Base-by-base conservation (phyloP, 2,888 invertebrate genomes). In the Drosophila percnosoma region DNA sequence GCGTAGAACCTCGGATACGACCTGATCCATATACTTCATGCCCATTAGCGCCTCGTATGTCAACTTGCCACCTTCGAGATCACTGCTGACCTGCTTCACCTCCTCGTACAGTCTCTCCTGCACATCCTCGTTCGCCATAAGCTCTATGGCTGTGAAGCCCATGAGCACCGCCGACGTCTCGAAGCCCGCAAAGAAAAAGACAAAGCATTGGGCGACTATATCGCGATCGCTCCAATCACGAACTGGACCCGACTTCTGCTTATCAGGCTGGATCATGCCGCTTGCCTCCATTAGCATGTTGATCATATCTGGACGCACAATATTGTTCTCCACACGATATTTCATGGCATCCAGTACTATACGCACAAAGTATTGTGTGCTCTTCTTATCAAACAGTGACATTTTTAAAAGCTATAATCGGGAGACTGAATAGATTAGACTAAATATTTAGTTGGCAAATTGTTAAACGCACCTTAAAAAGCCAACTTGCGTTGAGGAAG, bases 11-110 rank as follows among this genome's bases (percentile, higher is more conserved):
- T 95, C 95, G 85, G 94, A 94, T 0, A 95, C 87, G 0, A 93
- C 91, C 86, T 93, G 92, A 76, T 95, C 95, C 93, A 95, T 85
- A 69, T 95, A 95, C 53, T 93, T 93, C 95, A 95, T 94, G 48
- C 92, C 93, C 80, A 94, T 93, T 0, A 95, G 91, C 1, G 93
- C 93, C 40, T 94, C 94, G 74, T 95, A 95, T 53, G 94, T 94
- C 0, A 95, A 86, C 53, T 93, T 93, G 11, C 94, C 94, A 0
- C 92, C 93, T 8, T 93, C 92, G 5, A 93, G 64, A n/a, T 93
- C 92, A 0, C 78, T 81, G 7, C 93, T 90, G 4, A 93, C 92
- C 27, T 94, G 93, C 27, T 91, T 93, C 36, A 96, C 94, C 92
- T 96, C 95, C 49, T 93, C 81, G 2, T 93, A 93, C 1, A 96